Evolutionary conservation across 2,797 vertebrate species (phyloP), one percentile per base, ranked within the genome.

Genomic region (Taeniopygia guttata): DNA sequence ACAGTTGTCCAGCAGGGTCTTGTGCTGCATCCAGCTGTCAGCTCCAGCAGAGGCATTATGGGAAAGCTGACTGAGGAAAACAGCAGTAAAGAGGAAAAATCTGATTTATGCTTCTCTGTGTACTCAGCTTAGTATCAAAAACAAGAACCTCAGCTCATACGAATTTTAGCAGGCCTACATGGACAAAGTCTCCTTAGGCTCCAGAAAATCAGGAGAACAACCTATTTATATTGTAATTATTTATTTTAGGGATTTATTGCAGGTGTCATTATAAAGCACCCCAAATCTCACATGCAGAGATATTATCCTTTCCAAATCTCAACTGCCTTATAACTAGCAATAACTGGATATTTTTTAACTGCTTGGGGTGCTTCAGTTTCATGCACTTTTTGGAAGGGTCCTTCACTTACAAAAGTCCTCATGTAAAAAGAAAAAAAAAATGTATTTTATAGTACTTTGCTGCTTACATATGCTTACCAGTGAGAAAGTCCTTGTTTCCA

Each of bases 1-100:
- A 97, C 97, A 97, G 97, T 97, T 98, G 98, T 97, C 97, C 95
- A 67, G 96, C 94, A 97, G 97, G 96, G 95, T 97, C 97, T 97
- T 96, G 96, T 95, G 95, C 95, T 10, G 73, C 74, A 92, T 96
- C 90, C 62, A 84, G 51, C 97, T 95, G 95, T 97, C 97, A 96
- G 93, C 83, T 85, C 66, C 74, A 76, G 89, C 27, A 0, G 84
- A 96, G 94, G 95, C 94, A 94, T 93, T 91, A 73, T 94, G 96
- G 97, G 97, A 93, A 84, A 91, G 70, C 90, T 66, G 87, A 94
- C 72, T n/a, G 82, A 90, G 78, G 92, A 96, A 95, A 94, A 76
- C 73, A 92, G 92, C 95, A 87, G 89, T 1, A 76, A 78, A 34
- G 62, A 62, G 86, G 66, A 79, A 91, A 94, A 60, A 91, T 42